Evolutionary conservation across 2,888 invertebrate species (phyloP).

Genomic region (Sesia bembeciformis): DNA sequence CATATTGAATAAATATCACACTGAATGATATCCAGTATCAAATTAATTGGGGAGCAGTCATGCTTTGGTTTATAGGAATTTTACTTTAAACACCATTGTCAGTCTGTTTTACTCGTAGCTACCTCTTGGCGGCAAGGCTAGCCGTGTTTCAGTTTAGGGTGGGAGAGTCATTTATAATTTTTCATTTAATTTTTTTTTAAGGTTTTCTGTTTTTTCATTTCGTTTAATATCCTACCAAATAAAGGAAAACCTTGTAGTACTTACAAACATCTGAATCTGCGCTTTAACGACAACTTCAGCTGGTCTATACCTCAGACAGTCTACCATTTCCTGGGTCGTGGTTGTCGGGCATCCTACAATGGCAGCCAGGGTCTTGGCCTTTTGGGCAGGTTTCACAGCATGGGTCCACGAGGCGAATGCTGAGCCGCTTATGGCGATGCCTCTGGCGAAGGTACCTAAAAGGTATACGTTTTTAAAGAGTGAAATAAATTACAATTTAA

Average conservation of each 20-base stretch:
- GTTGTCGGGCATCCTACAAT: conserved; percentile 77
- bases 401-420: conserved; percentile 77
- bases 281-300: conserved; percentile 75
- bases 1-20: no score
- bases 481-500: no score
- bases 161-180: no score
- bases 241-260: conserved; percentile 27
- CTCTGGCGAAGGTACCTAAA: conserved; percentile 75
- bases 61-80: no score
- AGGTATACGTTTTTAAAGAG: neutral
- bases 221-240: no score
- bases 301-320: conserved; percentile 77
- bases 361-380: conserved; percentile 75
- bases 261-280: conserved; percentile 70
- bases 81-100: no score
- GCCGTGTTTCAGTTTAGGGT: no score
- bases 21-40: no score
- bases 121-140: no score
- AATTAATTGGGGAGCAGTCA: no score
- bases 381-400: conserved; percentile 71
- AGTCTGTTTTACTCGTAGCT: no score
- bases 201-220: neutral
- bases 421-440: conserved; percentile 81
- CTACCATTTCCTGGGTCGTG: conserved; percentile 69
- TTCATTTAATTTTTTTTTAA: no score